These are phyloP conservation scores for Pyrocephalus nanus DNA, from an alignment of 2,797 vertebrate genomes.

Conservation along the genomic window DNA sequence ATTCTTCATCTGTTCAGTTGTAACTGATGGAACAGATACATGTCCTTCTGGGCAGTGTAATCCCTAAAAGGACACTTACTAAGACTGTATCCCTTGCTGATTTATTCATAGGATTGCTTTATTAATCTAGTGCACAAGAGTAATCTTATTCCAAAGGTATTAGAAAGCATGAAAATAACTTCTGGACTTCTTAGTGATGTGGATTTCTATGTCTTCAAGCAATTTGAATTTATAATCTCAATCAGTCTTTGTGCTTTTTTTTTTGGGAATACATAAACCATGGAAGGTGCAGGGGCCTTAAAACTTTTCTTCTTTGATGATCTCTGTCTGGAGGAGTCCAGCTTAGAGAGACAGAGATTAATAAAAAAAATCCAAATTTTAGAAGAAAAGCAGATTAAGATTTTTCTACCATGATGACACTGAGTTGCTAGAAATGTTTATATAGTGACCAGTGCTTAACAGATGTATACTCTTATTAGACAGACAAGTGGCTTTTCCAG, in stretches of 20 bases:
- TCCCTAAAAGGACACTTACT: not conserved
- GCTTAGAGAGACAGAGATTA: not conserved
- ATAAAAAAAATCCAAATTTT: not conserved
- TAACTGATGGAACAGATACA: not conserved
- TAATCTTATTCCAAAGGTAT: slow-evolving; percentile 8
- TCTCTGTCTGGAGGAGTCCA: not conserved
- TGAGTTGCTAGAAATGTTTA: not conserved
- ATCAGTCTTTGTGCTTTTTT: not conserved
- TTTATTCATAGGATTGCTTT: slow-evolving; percentile 27
- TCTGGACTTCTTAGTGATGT: not conserved
- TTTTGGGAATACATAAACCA: not conserved
- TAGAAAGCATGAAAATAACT: slow-evolving; percentile 10
- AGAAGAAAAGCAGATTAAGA: not conserved
- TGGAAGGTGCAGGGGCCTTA: not conserved
- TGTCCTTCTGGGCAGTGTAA: not conserved
- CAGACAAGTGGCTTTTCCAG: not conserved
- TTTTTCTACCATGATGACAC: not conserved
- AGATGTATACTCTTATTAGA: not conserved
- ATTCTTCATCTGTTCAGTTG: not conserved
- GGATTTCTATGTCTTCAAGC: not conserved
- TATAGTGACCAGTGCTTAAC: not conserved
- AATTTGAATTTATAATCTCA: not conserved
- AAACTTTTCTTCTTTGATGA: not conserved
- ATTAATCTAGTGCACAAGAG: not conserved
- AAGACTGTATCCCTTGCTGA: not conserved